Percentiles rank a stretch among this genome's conserved stretches.
phyloP scores from a whole-genome alignment of 1,140 invertebrate species.

The Tetramorium alpestre region DNA sequence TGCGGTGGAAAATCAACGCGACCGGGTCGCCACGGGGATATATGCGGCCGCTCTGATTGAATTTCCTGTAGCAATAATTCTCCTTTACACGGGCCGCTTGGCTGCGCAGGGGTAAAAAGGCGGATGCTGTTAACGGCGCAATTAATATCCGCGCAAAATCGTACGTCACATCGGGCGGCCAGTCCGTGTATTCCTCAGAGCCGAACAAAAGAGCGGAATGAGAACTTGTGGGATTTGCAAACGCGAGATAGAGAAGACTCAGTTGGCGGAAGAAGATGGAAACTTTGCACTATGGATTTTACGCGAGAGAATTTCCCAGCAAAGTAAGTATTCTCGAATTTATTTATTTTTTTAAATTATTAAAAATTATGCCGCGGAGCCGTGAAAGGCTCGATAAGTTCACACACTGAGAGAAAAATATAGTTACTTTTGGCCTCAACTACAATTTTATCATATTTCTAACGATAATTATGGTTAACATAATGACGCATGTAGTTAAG shows the following conservation, averaged over 20 bases:
- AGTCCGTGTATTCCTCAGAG: background rate
- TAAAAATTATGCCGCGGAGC: background rate
- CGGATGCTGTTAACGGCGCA: constrained; percentile 74
- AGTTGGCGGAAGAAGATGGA: background rate
- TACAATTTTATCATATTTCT: no score
- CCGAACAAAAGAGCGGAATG: constrained; percentile 15
- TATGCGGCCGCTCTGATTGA: constrained; percentile 65
- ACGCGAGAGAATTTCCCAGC: background rate
- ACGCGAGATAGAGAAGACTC: background rate
- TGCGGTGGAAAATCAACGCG: constrained; percentile 71
- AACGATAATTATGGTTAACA: no score
- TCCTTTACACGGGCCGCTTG: constrained; percentile 70
- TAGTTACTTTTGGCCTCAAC: no score
- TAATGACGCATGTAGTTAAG: no score
- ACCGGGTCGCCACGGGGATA: constrained; percentile 54
- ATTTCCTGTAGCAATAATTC: constrained; percentile 77
- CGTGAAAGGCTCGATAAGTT: background rate
- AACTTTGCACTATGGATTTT: background rate
- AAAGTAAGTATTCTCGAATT: background rate
- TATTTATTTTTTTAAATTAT: background rate
- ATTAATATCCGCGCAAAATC: constrained; percentile 76
- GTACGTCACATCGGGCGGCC: constrained; percentile 61
- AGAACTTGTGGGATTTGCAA: constrained; percentile 5
- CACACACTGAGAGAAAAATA: no score
- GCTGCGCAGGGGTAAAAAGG: constrained; percentile 69